Base-by-base conservation (phyloP, 2,888 invertebrate species). In the Mythimna ferrago region DNA sequence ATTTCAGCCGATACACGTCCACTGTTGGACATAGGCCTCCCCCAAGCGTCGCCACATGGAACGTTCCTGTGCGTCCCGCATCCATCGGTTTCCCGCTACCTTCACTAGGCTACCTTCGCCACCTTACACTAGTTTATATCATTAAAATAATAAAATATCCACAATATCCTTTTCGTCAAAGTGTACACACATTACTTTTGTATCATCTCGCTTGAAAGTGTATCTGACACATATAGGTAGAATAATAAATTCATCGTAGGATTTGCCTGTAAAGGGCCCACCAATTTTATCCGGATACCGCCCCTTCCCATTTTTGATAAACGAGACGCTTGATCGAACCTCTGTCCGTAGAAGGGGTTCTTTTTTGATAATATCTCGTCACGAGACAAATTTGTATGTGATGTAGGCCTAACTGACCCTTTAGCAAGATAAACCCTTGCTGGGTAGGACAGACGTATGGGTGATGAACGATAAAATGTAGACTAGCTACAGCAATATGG, bases 341-440 rank as follows among this genome's bases (percentile, higher is more conserved):
- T 87, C 88, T 90, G 90, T 89, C 90, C 90, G 87, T 85, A 48
- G 86, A 89, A 90, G 89, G 91, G 89, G 82, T 88, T 86, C 84
- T 88, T 88, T 89, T 92, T 91, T 91, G 95, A 95, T 94, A 93
- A 93, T 93, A 95, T 95, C 95, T 94, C 90, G 92, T 93, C 92
- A 89, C 87, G 87, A 91, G 94, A 95, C 95, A 94, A 94, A 95
- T 95, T 94, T 93, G 92, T 92, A 89, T 92, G 90, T 91, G 92
- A 93, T 91, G 89, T 89, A 86, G 91, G 85, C 82, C 80, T 89
- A 92, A 89, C 89, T 85, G 82, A 83, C 81, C 87, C 83, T 83
- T 86, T 85, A 63, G 74, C 78, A 73, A 75, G 89, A 89, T 88
- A 90, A 91, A 88, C 89, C 89, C 86, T 85, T 87, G 85, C 84